Percentiles rank a stretch among this genome's conserved stretches.
Evolutionary conservation across 2,888 invertebrate species (phyloP).

Genomic region (Drosophila buzzatii): DNA sequence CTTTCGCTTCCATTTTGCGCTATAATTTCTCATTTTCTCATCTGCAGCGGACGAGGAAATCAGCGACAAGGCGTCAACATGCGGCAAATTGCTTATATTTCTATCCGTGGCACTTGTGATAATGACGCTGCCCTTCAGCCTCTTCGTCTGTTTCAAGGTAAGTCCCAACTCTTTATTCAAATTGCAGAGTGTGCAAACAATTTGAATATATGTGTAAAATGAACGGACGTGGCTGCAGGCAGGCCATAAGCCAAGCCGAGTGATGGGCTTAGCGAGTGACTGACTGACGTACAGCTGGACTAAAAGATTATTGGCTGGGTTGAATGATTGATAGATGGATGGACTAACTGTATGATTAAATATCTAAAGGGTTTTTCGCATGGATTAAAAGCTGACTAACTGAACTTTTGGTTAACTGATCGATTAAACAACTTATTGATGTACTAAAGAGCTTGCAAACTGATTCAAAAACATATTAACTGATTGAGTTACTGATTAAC

Average conservation of each 20-base stretch:
- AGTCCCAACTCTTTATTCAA: slow-evolving; percentile 68
- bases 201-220: not conserved
- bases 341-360: not conserved
- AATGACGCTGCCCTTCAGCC: slow-evolving; percentile 95
- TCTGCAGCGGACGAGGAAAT: slow-evolving; percentile 87
- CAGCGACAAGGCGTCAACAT: slow-evolving; percentile 89
- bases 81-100: slow-evolving; percentile 92
- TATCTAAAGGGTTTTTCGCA: no score
- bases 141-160: slow-evolving; percentile 97
- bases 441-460: not conserved
- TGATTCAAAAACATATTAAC: not conserved
- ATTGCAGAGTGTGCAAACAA: not conserved
- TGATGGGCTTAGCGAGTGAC: not conserved
- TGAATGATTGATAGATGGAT: not conserved
- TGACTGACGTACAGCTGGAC: not conserved
- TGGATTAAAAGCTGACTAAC: not conserved
- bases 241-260: not conserved
- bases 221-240: not conserved
- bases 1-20: slow-evolving; percentile 46
- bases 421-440: not conserved
- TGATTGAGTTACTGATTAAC: no score
- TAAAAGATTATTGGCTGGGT: not conserved
- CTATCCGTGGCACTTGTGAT: slow-evolving; percentile 93
- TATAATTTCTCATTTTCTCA: slow-evolving; percentile 56
- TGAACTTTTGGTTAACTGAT: not conserved